phyloP scores from a whole-genome alignment of 2,113 vertebrate genomes.

The Xyrauchen texanus region DNA sequence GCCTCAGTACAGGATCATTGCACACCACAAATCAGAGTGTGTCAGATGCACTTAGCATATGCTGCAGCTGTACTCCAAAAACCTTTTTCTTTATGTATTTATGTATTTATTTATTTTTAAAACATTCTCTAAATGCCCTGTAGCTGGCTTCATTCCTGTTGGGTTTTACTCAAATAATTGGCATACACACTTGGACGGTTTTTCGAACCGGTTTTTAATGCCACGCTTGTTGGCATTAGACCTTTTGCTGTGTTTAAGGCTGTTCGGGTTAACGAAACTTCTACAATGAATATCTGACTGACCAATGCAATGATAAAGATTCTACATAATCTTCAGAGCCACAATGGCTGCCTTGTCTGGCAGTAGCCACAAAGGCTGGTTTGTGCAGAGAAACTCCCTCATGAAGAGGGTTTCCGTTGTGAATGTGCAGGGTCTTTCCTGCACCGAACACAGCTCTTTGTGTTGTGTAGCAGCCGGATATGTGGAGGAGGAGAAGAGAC shows the following conservation, averaged over 20 bases:
- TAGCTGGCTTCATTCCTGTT: not conserved
- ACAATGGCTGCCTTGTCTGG: slow-evolving; percentile 24
- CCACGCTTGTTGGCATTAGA: too few species aligned
- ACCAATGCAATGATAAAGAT: not conserved
- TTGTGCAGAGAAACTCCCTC: slow-evolving; percentile 28
- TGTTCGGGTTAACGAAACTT: not conserved
- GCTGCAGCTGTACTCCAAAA: slow-evolving; percentile 2
- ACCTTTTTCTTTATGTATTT: too few species aligned
- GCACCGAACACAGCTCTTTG: slow-evolving; percentile 34
- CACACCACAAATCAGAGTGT: not conserved
- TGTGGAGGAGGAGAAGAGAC: slow-evolving; percentile 21
- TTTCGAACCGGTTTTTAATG: too few species aligned
- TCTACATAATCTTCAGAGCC: slow-evolving; percentile 16
- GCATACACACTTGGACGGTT: not conserved
- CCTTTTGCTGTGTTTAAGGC: not conserved
- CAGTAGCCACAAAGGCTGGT: not conserved
- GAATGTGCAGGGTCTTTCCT: not conserved
- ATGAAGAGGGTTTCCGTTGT: slow-evolving; percentile 22
- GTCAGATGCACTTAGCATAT: slow-evolving; percentile 37
- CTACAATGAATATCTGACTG: not conserved
- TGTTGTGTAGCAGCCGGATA: slow-evolving; percentile 37
- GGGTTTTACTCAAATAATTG: not conserved
- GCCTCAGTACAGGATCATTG: not conserved
- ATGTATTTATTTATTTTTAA: too few species aligned
- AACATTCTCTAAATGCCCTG: not conserved